phyloP scores from a whole-genome alignment of 1,140 invertebrate species.

The Drosophila kohkoa region DNA sequence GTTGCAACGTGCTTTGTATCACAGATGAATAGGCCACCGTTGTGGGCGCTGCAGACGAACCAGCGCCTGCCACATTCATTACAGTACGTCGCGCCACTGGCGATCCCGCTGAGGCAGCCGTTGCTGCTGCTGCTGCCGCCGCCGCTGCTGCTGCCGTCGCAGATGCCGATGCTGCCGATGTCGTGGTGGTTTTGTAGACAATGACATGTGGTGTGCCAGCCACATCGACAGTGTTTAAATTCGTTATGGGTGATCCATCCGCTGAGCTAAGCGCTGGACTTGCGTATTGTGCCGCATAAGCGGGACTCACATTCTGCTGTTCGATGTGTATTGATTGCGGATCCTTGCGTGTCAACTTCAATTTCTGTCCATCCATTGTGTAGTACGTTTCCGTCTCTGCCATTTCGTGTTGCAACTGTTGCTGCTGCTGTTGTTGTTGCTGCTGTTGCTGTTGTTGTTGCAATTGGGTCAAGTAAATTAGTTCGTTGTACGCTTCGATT shows the following conservation, averaged over 20 bases:
- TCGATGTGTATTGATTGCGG: slow-evolving; percentile 67
- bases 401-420: slow-evolving; percentile 51
- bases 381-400: slow-evolving; percentile 67
- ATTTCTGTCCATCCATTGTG: slow-evolving; percentile 68
- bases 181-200: slow-evolving; percentile 75
- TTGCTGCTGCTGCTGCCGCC: slow-evolving; percentile 11
- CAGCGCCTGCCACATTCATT: slow-evolving; percentile 75
- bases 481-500: slow-evolving; percentile 80
- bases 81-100: slow-evolving; percentile 70
- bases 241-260: slow-evolving; percentile 77
- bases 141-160: slow-evolving; percentile 25
- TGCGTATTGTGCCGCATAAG: slow-evolving; percentile 78
- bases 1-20: slow-evolving; percentile 83
- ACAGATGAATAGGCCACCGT: slow-evolving; percentile 84
- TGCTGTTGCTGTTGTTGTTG: slow-evolving; percentile 77
- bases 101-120: slow-evolving; percentile 26
- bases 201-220: slow-evolving; percentile 74
- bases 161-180: slow-evolving; percentile 16
- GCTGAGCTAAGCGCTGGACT: slow-evolving; percentile 77
- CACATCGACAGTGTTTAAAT: slow-evolving; percentile 72
- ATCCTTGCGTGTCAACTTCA: slow-evolving; percentile 72
- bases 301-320: slow-evolving; percentile 69
- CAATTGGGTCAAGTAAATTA: slow-evolving; percentile 80
- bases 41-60: slow-evolving; percentile 74
- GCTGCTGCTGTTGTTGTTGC: slow-evolving; percentile 75